Evolutionary conservation across 2,888 invertebrate genomes (phyloP), one percentile per base, ranked within the genome.

Genomic region (Drosophila infuscata): DNA sequence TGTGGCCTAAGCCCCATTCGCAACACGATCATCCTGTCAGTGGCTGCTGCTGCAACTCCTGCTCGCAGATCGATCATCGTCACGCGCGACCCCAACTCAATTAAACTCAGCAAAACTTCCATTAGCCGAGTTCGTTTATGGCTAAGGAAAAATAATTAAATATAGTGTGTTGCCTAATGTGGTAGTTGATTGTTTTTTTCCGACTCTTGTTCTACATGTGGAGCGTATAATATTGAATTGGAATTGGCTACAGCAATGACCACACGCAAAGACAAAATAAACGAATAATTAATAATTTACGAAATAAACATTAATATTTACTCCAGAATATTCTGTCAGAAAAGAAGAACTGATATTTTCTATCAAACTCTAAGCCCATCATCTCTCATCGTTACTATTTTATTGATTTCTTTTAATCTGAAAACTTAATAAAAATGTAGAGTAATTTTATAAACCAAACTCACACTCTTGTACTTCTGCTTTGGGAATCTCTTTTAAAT

Each of bases 41-140:
- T 62, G 61, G 51, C 49, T 43, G 48, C 60, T 67, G 65, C 51
- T 58, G 67, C 65, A 46, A 71, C 62, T 69, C 56, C 59, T 68
- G 51, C 54, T 64, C 52, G 38, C 53, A 67, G 79, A 86, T 88
- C 88, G 82, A 88, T 88, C 85, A 88, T 86, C 83, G 83, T 86
- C 88, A 86, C 86, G 88, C 81, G 74, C 82, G 67, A 63, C 53
- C 71, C 58, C 57, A 59, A 79, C 71, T 85, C 88, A 81, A 81
- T 86, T 83, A 80, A 83, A 75, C 63, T 56, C 61, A 74, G 74
- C 85, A 64, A 59, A 84, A 87, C 72, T 82, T 83, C 75, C 80
- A 84, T 84, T 84, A 84, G 60, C 72, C 58, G 78, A 78, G 58
- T 81, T 81, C 85, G 80, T 71, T 84, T 80, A 76, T 74, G 67